Percentiles rank a stretch among this genome's conserved stretches.
phyloP scores from a whole-genome alignment of 64 coral and sea anemone species.

The Montipora sp. region DNA sequence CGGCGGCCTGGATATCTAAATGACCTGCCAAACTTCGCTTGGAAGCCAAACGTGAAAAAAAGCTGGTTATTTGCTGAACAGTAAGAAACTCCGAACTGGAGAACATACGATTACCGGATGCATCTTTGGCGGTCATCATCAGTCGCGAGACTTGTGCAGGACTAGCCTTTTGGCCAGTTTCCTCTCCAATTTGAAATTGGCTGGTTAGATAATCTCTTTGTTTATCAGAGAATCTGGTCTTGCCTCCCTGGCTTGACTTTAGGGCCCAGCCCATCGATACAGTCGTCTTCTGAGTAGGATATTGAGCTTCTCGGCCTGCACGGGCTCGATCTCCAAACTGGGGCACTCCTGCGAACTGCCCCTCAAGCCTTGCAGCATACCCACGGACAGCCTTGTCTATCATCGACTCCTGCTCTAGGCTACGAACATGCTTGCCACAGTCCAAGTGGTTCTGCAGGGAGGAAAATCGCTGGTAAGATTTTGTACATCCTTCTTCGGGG shows the following conservation, averaged over 20 bases:
- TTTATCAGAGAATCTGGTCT: constrained; percentile 27
- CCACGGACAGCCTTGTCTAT: constrained; percentile 31
- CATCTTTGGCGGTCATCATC: constrained; percentile 42
- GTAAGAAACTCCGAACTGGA: no score
- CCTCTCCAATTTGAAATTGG: constrained; percentile 20
- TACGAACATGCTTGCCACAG: constrained; percentile 9
- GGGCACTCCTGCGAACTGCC: constrained; percentile 1
- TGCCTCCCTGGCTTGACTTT: constrained; percentile 19
- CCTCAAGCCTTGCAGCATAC: constrained; percentile 46
- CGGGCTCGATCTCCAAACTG: neutral
- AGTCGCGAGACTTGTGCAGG: neutral
- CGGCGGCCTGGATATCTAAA: no score
- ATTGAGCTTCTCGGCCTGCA: neutral
- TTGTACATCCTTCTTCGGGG: constrained; percentile 23
- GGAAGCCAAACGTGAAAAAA: no score
- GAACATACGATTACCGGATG: neutral
- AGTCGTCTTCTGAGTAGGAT: neutral
- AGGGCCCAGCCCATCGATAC: constrained; percentile 46
- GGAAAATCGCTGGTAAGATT: constrained; percentile 41
- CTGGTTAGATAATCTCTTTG: constrained; percentile 31
- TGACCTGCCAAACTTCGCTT: no score
- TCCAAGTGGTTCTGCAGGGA: constrained; percentile 33
- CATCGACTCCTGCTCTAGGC: constrained; percentile 13
- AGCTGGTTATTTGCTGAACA: no score
- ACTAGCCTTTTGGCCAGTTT: constrained; percentile 44